Percentiles rank a stretch among this genome's conserved stretches.
Evolutionary conservation across 1,140 invertebrate species (phyloP).

Genomic region (Metopolophium dirhodum): DNA sequence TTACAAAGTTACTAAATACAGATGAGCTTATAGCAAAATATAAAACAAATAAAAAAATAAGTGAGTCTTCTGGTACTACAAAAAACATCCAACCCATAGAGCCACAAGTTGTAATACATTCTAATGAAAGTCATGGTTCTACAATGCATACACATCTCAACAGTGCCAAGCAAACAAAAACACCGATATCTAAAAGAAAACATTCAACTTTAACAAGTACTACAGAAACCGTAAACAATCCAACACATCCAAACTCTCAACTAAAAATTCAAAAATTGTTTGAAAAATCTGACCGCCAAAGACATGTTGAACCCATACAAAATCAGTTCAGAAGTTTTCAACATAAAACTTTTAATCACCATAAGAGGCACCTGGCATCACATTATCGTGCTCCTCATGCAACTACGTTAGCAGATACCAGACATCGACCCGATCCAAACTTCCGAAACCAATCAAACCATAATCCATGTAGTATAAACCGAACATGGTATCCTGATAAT

Average conservation of each 20-base stretch:
- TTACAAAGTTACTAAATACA: background rate
- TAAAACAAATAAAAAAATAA: background rate
- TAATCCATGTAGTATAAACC: background rate
- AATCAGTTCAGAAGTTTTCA: slow-evolving; percentile 51
- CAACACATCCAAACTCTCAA: background rate
- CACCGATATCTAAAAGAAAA: background rate
- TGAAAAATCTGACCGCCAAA: background rate
- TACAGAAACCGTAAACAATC: background rate
- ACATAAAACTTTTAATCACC: slow-evolving; percentile 28
- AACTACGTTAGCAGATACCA: background rate
- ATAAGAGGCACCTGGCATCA: background rate
- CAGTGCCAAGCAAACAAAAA: background rate
- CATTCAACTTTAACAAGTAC: background rate
- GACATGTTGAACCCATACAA: slow-evolving; percentile 19
- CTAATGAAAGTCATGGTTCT: background rate
- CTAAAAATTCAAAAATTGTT: background rate
- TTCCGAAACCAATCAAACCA: background rate
- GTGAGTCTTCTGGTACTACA: background rate
- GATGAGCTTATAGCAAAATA: background rate
- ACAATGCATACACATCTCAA: background rate
- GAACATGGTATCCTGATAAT: background rate
- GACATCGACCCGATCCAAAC: background rate
- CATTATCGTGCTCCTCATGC: background rate
- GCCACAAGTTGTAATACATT: no score
- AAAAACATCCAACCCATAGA: background rate